Base-by-base conservation (phyloP, 2,888 invertebrate genomes). In the Campopleginae sp. region DNA sequence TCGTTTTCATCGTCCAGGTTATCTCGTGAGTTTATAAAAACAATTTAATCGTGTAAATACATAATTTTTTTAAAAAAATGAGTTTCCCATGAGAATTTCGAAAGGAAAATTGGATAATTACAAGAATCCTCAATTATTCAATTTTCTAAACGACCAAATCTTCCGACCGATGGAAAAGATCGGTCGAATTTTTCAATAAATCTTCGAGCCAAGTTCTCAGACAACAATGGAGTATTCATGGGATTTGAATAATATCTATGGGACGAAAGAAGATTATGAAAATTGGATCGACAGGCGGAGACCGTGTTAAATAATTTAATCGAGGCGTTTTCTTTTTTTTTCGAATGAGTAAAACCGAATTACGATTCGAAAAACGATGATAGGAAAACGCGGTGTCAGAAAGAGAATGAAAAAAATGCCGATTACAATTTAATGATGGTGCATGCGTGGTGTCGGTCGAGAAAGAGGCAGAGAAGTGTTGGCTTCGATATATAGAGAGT, bases 351-450 rank as follows among this genome's bases (percentile, higher is more conserved):
- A 42, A 19, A 44, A 27, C 66, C 66, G 66, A 23, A 66, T 66
- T 23, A 54, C 54, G 23, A 54, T 4, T 66, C 66, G 42, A 6
- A 42, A 42, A 42, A 66, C 23, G 42, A 66, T 27, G 61, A 14
- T 27, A 27, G 27, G 27, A 7, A 27, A 7, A 23, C 23, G 66
- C 23, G 19, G 44, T 17, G 17, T 6, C 27, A 17, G 23, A 17
- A 27, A 46, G 8, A 27, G 46, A 44, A 72, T 23, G 14, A 38
- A 38, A 54, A 31, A 58, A 54, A 72, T 19, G 38, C 42, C 14
- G 51, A 77, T 42, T 77, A 61, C 51, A 77, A 66, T 66, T 65
- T 38, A 65, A 77, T n/a, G 42, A 77, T 71, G 46, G 31, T 19
- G 31, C 12, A 17, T 14, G 27, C 38, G 38, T 38, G 33, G 63